Base-by-base conservation (phyloP, 2,113 vertebrate species). In the Tupaia tana region DNA sequence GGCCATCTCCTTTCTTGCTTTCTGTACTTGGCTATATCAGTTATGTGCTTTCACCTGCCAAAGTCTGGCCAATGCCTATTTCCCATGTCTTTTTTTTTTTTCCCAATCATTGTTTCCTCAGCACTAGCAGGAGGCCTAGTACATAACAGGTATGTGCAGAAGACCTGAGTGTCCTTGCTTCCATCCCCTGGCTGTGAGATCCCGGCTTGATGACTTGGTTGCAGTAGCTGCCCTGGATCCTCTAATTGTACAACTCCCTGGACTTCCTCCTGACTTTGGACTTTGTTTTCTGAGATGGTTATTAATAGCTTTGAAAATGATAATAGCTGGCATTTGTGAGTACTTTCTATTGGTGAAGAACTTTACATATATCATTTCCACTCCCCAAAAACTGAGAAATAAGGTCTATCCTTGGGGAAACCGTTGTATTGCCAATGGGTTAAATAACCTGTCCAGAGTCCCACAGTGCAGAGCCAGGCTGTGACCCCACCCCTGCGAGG, bases 281-380 rank as follows among this genome's bases (percentile, higher is more conserved):
- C 25, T 70, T 90, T 95, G 61, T 93, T 87, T 87, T 73, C n/a
- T 59, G 78, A 90, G 64, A 74, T 85, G 64, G 34, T 67, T 77
- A 56, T 67, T 92, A 79, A 89, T 43, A 69, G 12, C 16, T 58
- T 94, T 67, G 67, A 74, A 18, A 80, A 63, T 94, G 43, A 74
- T 34, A 92, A 75, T 27, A 74, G 6, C 27, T 93, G 79, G 22
- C 56, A 88, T 56, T 74, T 92, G 34, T 69, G 1, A 92, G 77
- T 19, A 90, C 10, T 43, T 94, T 77, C 19, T 82, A 63, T 52
- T 82, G 25, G 11, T 43, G 52, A 94, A 83, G 54, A 19, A 54
- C 24, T 75, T 83, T 56, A 34, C 22, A 18, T 71, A 74, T 43
- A 63, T 43, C 67, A 64, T 74, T 93, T 54, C 74, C n/a, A 78